A percentile compares a stretch with the other conserved stretches of the same genome.
Evolutionary conservation across 2,113 vertebrate species (phyloP).

Genomic region (Todiramphus chloris): DNA sequence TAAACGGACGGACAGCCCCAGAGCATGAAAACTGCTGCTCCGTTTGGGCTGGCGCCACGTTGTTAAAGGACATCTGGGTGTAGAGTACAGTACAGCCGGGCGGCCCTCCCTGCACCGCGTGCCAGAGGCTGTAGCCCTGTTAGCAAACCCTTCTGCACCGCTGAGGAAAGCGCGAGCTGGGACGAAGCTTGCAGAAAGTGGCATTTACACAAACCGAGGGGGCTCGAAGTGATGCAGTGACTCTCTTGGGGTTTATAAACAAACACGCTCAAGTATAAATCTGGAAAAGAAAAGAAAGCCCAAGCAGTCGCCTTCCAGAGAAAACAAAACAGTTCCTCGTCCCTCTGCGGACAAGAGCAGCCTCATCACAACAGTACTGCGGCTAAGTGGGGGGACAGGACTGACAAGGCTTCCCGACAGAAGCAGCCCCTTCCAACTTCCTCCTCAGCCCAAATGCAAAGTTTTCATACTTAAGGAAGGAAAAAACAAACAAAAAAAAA

Average conservation of each 20-base stretch:
- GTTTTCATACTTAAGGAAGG: background rate
- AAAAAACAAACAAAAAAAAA: conserved; percentile 70
- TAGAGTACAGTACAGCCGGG: background rate
- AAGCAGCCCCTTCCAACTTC: background rate
- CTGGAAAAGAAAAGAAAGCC: background rate
- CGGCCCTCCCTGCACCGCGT: background rate
- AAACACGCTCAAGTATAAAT: background rate
- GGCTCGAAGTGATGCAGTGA: background rate
- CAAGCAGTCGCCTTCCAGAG: background rate
- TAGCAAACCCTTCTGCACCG: background rate
- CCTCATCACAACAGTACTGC: background rate
- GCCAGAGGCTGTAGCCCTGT: background rate
- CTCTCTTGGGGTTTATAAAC: background rate
- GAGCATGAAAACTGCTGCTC: background rate
- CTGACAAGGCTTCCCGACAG: background rate
- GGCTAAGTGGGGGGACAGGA: background rate
- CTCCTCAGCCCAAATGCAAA: background rate
- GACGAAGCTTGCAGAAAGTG: background rate
- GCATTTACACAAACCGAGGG: background rate
- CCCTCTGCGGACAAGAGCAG: background rate
- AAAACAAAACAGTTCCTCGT: background rate
- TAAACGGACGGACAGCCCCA: background rate
- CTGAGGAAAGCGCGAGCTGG: background rate
- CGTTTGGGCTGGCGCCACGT: background rate
- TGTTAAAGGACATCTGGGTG: conserved; percentile 21